These are phyloP conservation scores for Danionella dracula DNA, from an alignment of 2,797 vertebrate species.

Conservation along the genomic window DNA sequence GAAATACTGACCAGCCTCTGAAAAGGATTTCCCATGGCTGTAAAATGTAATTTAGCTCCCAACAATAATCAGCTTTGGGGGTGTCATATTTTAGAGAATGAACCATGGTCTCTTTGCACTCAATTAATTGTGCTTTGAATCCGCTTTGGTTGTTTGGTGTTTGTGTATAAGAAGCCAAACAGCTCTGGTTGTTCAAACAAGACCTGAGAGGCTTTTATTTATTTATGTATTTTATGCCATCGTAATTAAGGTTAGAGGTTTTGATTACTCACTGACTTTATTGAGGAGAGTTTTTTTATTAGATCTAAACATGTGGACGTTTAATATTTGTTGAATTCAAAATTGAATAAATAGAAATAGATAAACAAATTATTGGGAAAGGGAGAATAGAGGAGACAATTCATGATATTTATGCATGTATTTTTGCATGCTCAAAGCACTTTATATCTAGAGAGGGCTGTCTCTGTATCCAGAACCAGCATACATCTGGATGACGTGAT, in stretches of 20 bases:
- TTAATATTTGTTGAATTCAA: too few relatives aligned
- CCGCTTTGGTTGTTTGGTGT: neutral
- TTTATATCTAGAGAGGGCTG: too few relatives aligned
- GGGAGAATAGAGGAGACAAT: too few relatives aligned
- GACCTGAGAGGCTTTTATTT: neutral
- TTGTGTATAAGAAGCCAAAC: neutral
- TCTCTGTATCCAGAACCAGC: too few relatives aligned
- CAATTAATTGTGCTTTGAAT: constrained; percentile 10
- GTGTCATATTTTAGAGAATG: constrained; percentile 12
- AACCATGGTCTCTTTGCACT: neutral
- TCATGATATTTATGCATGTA: too few relatives aligned
- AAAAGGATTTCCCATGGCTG: constrained; percentile 10
- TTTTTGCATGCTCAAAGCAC: too few relatives aligned
- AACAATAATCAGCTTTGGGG: constrained; percentile 19
- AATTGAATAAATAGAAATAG: too few relatives aligned
- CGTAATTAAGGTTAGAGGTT: neutral
- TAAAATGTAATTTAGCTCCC: constrained; percentile 20
- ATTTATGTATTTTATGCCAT: neutral
- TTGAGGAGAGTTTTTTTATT: neutral
- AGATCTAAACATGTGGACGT: neutral
- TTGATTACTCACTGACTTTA: neutral
- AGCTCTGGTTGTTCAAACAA: neutral
- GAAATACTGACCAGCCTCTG: constrained; percentile 15
- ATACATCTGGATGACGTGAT: too few relatives aligned
- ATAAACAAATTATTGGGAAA: too few relatives aligned